Conservation (phyloP, 2,113 vertebrate genomes). For the Vidua chalybeata region DNA sequence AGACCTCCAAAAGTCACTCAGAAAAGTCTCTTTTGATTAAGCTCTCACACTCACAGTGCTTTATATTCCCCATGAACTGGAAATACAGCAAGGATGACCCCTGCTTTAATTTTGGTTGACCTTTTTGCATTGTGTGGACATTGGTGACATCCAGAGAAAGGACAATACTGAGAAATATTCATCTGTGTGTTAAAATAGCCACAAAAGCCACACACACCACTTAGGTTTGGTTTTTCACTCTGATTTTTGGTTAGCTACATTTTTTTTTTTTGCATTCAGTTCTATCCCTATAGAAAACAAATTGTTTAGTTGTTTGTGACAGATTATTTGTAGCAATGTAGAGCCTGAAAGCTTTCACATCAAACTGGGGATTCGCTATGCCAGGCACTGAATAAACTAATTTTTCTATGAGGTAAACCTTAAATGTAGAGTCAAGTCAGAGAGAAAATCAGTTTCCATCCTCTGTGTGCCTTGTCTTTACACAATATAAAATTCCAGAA, state of each 20-base stretch:
- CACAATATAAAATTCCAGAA: background rate
- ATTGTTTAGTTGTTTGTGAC: background rate
- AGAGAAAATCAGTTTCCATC: background rate
- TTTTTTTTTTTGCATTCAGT: background rate
- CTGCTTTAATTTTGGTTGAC: background rate
- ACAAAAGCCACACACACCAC: fast-evolving
- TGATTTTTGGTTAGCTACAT: background rate
- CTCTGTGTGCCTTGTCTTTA: background rate
- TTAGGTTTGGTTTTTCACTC: background rate
- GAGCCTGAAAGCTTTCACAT: background rate
- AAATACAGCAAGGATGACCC: background rate
- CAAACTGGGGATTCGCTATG: background rate
- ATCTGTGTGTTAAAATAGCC: background rate
- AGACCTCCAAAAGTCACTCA: background rate
- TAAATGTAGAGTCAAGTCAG: background rate
- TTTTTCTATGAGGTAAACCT: background rate
- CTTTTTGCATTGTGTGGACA: fast-evolving
- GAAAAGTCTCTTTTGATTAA: background rate
- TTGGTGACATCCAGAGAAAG: background rate
- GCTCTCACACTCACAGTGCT: background rate
- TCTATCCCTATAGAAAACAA: background rate
- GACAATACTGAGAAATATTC: background rate
- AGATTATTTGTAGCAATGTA: background rate
- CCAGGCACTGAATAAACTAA: background rate
- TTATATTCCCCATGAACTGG: background rate